Base-by-base conservation (phyloP, 2,888 invertebrate species). In the Busseola fusca region DNA sequence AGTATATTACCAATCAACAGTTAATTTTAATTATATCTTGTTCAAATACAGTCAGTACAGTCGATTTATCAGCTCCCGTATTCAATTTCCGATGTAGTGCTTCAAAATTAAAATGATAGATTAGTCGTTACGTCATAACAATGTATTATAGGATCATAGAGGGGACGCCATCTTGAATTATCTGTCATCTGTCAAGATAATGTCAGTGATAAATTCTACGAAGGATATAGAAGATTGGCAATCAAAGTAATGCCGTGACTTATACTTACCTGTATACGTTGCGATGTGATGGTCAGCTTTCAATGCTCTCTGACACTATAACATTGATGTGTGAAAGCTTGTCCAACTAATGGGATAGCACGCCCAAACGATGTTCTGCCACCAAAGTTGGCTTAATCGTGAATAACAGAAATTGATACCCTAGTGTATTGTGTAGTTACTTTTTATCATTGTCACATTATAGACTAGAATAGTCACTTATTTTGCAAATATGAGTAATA, bases 281-380 rank as follows among this genome's bases (percentile, higher is more conserved):
- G 27, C 69, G 34, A 30, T 64, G 67, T 1, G 21, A 73, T 69
- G 77, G 62, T 65, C 64, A 80, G 75, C 68, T 79, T 79, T 65
- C 79, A 45, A 64, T 67, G 42, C 63, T 40, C 40, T 52, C 60
- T 40, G 52, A 54, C 48, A 78, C 40, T 50, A 21, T 14, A 77
- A 21, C 65, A 60, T 40, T 60, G 79, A 74, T 71, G 67, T 72
- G 74, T 76, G 84, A 84, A 83, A 84, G 84, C 71, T 64, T 64
- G 71, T 70, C 40, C 45, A 50, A 64, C n/a, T 74, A 58, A 76
- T 75, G 56, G 62, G 45, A 60, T 63, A 64, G 59, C 67, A 64
- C 74, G 64, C 74, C 73, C 70, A 69, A 75, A 78, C 57, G 56
- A 52, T 72, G 79, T 75, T 52, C 59, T 58, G 58, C 71, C 75